These are phyloP conservation scores for Platycheirus albimanus DNA, from an alignment of 2,888 invertebrate species.

Conservation along the genomic window DNA sequence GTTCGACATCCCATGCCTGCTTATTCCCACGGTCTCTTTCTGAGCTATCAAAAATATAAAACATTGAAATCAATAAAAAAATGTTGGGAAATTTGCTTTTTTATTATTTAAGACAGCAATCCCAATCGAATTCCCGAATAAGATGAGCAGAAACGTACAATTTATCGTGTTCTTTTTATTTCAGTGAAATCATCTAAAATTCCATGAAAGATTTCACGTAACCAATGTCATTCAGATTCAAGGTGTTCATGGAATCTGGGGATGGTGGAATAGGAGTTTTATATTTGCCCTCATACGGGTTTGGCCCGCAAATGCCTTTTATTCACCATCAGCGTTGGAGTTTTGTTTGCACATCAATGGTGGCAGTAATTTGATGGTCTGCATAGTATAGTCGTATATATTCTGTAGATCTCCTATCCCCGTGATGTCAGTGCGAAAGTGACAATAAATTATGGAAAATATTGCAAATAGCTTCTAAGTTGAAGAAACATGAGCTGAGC, in stretches of 20 bases:
- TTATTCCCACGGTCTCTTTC: background rate
- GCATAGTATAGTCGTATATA: background rate
- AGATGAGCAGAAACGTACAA: constrained; percentile 41
- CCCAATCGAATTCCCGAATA: constrained; percentile 34
- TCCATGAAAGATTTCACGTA: constrained; percentile 28
- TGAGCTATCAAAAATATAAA: too few relatives aligned
- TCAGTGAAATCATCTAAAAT: constrained; percentile 55
- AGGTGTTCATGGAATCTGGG: too few relatives aligned
- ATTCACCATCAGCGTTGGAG: background rate
- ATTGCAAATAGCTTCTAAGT: constrained; percentile 47
- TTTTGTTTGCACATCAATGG: constrained; percentile 19
- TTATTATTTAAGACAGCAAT: too few relatives aligned
- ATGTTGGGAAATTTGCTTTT: too few relatives aligned
- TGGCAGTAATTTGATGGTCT: constrained; percentile 11
- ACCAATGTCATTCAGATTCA: constrained; percentile 15
- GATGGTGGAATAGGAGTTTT: background rate
- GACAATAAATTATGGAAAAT: constrained; percentile 58
- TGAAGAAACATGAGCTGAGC: constrained; percentile 49
- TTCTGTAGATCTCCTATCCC: too few relatives aligned
- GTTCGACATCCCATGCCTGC: constrained; percentile 10
- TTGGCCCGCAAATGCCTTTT: background rate
- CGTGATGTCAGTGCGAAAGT: constrained; percentile 2
- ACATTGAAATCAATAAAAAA: constrained; percentile 58
- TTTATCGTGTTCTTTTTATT: constrained; percentile 56
- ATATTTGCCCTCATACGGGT: constrained; percentile 19